Percentiles rank a stretch among this genome's conserved stretches.
These are phyloP conservation scores for Epinephelus awoara DNA, from an alignment of 2,797 vertebrate genomes.

Conservation along the genomic window DNA sequence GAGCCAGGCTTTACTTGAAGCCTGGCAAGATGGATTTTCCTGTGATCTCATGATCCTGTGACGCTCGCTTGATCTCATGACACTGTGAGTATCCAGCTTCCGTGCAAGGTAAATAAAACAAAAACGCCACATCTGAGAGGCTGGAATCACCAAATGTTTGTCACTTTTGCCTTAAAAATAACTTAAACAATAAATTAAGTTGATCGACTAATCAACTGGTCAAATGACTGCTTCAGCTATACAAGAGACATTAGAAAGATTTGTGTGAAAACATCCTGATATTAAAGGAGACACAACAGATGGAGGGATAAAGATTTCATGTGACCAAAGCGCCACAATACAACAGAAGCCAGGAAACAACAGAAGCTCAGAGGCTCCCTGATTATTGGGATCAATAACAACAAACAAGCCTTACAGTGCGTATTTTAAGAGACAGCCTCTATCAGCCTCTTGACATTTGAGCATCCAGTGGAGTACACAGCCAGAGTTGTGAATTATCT, in stretches of 20 bases:
- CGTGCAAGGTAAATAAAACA: neutral
- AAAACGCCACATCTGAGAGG: neutral
- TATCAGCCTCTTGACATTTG: constrained; percentile 65
- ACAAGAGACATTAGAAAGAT: neutral
- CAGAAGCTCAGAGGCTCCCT: constrained; percentile 11
- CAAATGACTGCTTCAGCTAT: neutral
- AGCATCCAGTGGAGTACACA: constrained; percentile 51
- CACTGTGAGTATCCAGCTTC: no score
- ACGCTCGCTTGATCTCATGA: no score
- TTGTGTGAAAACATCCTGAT: neutral
- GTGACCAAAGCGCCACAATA: neutral
- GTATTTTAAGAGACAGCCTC: constrained; percentile 48
- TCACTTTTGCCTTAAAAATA: neutral
- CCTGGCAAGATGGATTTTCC: no score
- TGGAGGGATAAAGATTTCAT: constrained; percentile 19
- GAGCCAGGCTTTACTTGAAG: no score
- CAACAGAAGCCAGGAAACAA: constrained; percentile 1
- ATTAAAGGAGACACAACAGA: constrained; percentile 22
- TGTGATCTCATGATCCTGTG: no score
- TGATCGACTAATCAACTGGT: neutral
- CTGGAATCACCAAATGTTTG: neutral
- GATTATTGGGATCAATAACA: constrained; percentile 54
- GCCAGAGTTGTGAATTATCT: constrained; percentile 73
- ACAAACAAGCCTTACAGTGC: constrained; percentile 37
- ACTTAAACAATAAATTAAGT: neutral